These are phyloP conservation scores for Drosophila pseudoananassae DNA, from an alignment of 1,140 invertebrate genomes.

Conservation along the genomic window DNA sequence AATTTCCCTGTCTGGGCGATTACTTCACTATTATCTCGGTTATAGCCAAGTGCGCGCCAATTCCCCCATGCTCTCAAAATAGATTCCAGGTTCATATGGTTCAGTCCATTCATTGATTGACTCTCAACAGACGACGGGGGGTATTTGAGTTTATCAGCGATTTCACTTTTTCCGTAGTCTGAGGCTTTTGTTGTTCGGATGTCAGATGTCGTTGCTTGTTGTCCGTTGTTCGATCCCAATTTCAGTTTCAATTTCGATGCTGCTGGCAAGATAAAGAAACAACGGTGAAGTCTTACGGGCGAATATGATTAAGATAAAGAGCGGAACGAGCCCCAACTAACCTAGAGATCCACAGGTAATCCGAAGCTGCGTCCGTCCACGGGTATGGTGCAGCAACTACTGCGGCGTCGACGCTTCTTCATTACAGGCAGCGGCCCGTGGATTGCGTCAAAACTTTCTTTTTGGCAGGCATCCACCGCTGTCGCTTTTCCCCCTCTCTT, in stretches of 20 bases:
- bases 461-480: slow-evolving; percentile 33
- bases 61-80: slow-evolving; percentile 27
- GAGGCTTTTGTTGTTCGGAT: slow-evolving; percentile 21
- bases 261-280: slow-evolving; percentile 41
- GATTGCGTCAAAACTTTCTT: slow-evolving; percentile 82
- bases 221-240: slow-evolving; percentile 10
- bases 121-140: slow-evolving; percentile 5
- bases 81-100: slow-evolving; percentile 28
- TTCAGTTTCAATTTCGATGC: slow-evolving; percentile 29
- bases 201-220: slow-evolving; percentile 7
- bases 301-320: slow-evolving; percentile 39
- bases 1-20: slow-evolving; percentile 1
- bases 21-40: slow-evolving; percentile 27
- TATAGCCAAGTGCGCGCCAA: slow-evolving; percentile 45
- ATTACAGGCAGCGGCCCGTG: slow-evolving; percentile 66
- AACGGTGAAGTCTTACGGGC: slow-evolving; percentile 31
- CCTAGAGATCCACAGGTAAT: slow-evolving; percentile 8
- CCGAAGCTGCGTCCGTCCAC: slow-evolving; percentile 44
- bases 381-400: slow-evolving; percentile 61
- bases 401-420: slow-evolving; percentile 69
- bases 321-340: slow-evolving; percentile 7
- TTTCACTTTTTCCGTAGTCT: slow-evolving; percentile 63
- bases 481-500: slow-evolving; percentile 8
- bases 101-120: slow-evolving; percentile 38
- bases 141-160: slow-evolving; percentile 70